A percentile compares a stretch with the other conserved stretches of the same genome.
Evolutionary conservation across 1,140 invertebrate species (phyloP).

Genomic region (Listronotus bonariensis): DNA sequence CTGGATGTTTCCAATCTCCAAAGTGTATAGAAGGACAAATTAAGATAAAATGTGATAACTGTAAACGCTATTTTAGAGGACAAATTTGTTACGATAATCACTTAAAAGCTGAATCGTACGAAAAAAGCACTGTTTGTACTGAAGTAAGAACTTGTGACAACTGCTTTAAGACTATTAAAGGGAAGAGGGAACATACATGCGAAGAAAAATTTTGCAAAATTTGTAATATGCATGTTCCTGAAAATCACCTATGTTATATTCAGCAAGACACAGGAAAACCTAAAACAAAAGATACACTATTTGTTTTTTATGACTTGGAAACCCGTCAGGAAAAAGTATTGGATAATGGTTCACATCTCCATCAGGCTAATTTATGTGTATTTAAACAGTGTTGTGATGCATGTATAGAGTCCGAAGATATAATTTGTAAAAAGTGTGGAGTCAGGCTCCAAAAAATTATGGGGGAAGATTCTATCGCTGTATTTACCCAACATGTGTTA

Average conservation of each 20-base stretch:
- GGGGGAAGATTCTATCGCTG: not conserved
- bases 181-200: conserved; percentile 11
- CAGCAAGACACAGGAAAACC: conserved; percentile 9
- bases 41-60: too few relatives aligned
- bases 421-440: conserved; percentile 17
- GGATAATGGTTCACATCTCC: conserved; percentile 7
- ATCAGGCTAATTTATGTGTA: conserved; percentile 28
- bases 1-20: too few relatives aligned
- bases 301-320: conserved; percentile 36
- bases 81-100: too few relatives aligned
- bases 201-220: conserved; percentile 22
- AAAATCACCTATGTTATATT: conserved; percentile 30
- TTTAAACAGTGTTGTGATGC: conserved; percentile 12
- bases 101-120: too few relatives aligned
- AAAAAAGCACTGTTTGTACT: conserved; percentile 1
- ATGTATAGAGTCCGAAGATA: conserved; percentile 9
- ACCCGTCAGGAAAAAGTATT: conserved; percentile 25
- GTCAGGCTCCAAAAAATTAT: not conserved
- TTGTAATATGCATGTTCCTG: conserved; percentile 13
- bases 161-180: conserved; percentile 2
- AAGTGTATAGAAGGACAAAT: too few relatives aligned
- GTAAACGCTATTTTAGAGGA: too few relatives aligned
- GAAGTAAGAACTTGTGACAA: too few relatives aligned
- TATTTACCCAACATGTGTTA: conserved; percentile 6
- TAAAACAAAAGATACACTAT: conserved; percentile 22